Evolutionary conservation across 2,888 invertebrate species (phyloP).

Genomic region (Chrysina gloriosa): DNA sequence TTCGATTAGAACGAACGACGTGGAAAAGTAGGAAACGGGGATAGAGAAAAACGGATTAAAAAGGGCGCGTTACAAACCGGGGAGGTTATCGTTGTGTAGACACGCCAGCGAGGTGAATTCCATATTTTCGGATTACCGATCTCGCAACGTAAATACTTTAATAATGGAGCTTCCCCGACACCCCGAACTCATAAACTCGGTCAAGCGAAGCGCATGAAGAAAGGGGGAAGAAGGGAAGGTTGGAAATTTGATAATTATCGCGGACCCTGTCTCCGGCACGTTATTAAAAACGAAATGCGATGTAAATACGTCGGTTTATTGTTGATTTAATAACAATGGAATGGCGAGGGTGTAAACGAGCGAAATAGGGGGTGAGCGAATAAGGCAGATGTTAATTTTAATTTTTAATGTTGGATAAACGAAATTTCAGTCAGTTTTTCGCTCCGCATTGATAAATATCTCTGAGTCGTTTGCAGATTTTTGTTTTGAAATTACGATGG

Average conservation of each 20-base stretch:
- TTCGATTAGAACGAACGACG: no score
- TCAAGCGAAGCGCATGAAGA: no score
- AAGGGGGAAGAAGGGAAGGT: no score
- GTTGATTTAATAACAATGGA: conserved; percentile 8
- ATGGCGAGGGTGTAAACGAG: not conserved
- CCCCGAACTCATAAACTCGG: no score
- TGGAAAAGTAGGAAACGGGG: no score
- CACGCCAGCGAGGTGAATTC: not conserved
- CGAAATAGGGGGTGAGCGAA: not conserved
- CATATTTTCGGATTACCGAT: not conserved
- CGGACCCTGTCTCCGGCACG: not conserved
- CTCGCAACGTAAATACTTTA: not conserved
- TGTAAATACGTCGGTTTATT: not conserved
- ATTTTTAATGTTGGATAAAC: conserved; percentile 3
- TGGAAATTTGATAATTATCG: conserved; percentile 2
- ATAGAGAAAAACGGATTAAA: no score
- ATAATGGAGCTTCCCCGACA: not conserved
- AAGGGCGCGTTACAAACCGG: no score
- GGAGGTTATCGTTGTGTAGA: not conserved
- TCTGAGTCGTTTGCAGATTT: not conserved
- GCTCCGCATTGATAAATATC: not conserved
- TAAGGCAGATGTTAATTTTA: conserved; percentile 4
- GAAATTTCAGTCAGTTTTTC: not conserved
- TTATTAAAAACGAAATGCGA: not conserved
- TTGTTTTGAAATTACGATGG: not conserved